Base-by-base conservation (phyloP, 2,888 invertebrate genomes). In the Flabesymbios commensalis region DNA sequence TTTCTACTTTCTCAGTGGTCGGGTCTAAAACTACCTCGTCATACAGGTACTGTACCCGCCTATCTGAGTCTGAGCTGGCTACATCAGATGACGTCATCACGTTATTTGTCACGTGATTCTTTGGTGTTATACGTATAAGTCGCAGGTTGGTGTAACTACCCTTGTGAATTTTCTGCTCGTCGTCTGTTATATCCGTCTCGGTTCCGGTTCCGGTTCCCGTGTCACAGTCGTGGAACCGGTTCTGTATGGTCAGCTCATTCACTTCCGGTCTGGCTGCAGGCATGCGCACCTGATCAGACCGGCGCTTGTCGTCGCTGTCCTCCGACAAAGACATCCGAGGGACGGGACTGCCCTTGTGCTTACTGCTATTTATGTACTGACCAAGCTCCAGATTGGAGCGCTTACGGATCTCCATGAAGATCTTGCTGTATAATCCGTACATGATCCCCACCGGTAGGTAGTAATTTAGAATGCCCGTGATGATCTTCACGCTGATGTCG, bases 381-480 rank as follows among this genome's bases (percentile, higher is more conserved):
- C 81, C 81, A 24, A 80, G 63, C 63, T 81, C 80, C 56, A 81
- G 72, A 63, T 77, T 75, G 0, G 85, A 83, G 2, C 85, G 72
- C 61, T 83, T 81, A 47, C 84, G 75, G 29, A 85, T 85, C 66
- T 83, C 84, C 63, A 78, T 75, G 70, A 84, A 85, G 53, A 85
- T 85, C 67, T 81, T 79, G 29, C 76, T 81, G 69, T 86, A 85
- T 7, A 85, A 72, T 43, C 71, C 73, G 59, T 84, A 83, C 85
- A 86, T 85, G n/a, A 84, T 72, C 4, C 80, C 73, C 22, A 85
- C 76, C 0, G 85, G 86, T n/a, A 85, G 75, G 72, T 84, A 85
- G 69, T 85, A 86, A 72, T 86, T 86, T 58, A 85, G 78, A 32
- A 83, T 81, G n/a, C 85, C 85, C 2, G 85, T 83, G 7, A 83